Evolutionary conservation across 1,140 invertebrate species (phyloP).

Genomic region (Eurytemora carolleeae): DNA sequence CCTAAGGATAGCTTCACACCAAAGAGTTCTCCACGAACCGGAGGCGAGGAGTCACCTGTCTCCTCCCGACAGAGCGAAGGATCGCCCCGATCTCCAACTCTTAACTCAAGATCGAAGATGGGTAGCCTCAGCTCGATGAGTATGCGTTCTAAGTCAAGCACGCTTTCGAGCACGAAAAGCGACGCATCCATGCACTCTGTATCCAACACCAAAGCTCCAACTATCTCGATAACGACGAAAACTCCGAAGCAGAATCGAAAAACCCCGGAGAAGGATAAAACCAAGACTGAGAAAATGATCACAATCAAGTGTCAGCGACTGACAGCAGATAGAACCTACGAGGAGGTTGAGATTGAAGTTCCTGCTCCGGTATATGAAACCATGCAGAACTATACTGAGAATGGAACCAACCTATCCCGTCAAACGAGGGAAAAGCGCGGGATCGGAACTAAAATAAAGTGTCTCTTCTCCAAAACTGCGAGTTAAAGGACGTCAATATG

Average conservation of each 20-base stretch:
- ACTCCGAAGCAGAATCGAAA: background rate
- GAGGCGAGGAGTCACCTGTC: too few species aligned
- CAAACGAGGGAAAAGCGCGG: background rate
- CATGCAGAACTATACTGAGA: background rate
- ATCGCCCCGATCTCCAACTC: background rate
- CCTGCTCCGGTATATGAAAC: slow-evolving; percentile 4
- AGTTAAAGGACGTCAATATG: background rate
- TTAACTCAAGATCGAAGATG: background rate
- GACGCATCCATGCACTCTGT: background rate
- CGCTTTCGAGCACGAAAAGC: background rate
- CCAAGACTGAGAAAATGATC: background rate
- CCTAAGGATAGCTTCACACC: too few species aligned
- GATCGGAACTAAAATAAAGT: background rate
- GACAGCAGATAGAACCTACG: background rate
- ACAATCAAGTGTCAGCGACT: slow-evolving; percentile 6
- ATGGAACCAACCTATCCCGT: background rate
- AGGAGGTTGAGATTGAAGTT: slow-evolving; percentile 4
- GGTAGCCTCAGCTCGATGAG: background rate
- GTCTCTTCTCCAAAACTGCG: background rate
- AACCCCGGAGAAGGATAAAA: background rate
- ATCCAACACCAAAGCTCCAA: background rate
- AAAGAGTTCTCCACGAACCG: too few species aligned
- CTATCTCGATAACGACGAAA: background rate
- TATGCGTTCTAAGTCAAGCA: background rate
- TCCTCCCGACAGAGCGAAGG: too few species aligned